These are phyloP conservation scores for Furcifer pardalis DNA, from an alignment of 2,797 vertebrate genomes.

Conservation along the genomic window DNA sequence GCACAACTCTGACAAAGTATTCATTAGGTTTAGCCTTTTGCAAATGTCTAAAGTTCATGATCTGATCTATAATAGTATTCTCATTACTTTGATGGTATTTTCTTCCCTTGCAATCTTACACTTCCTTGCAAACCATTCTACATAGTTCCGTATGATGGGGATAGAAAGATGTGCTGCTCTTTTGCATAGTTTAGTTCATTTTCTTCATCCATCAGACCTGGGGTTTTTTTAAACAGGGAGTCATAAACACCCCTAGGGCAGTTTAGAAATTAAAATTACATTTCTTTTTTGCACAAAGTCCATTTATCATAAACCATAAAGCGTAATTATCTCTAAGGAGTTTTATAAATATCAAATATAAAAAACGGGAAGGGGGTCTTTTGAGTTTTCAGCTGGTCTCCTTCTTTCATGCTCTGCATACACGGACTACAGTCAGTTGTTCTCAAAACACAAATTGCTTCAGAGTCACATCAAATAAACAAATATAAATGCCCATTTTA, in stretches of 20 bases:
- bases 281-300: constrained; percentile 47
- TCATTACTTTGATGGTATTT: constrained; percentile 37
- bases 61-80: constrained; percentile 47
- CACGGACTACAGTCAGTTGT: constrained; percentile 40
- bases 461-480: constrained; percentile 42
- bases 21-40: constrained; percentile 32
- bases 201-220: constrained; percentile 15
- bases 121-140: constrained; percentile 37
- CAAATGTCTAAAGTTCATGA: constrained; percentile 38
- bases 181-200: constrained; percentile 47
- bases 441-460: constrained; percentile 53
- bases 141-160: constrained; percentile 28
- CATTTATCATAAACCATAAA: constrained; percentile 27
- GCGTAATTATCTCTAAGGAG: constrained; percentile 52
- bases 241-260: constrained; percentile 23
- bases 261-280: constrained; percentile 57
- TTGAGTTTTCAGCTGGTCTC: constrained; percentile 6
- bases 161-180: background rate
- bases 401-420: constrained; percentile 20
- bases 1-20: constrained; percentile 33
- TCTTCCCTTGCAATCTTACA: rapidly evolving
- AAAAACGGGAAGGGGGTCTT: background rate
- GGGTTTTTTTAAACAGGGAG: constrained; percentile 26
- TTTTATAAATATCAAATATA: constrained; percentile 48
- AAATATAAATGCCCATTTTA: constrained; percentile 26